Conservation (phyloP, 2,888 invertebrate species). For the Macrosoma leucophasiata region DNA sequence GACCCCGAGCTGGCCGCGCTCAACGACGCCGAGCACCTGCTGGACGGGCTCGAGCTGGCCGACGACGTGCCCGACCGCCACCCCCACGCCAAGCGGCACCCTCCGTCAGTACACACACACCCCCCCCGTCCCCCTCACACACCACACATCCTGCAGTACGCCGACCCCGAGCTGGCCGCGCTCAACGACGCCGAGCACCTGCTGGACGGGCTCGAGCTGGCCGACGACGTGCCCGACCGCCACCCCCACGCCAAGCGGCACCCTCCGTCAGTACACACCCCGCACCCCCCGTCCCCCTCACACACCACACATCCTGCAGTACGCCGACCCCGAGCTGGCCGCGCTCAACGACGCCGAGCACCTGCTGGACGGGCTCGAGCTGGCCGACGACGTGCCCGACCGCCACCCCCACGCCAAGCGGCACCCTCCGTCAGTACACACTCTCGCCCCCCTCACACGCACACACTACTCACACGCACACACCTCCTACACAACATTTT, state of each 20-base stretch:
- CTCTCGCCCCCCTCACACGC: neutral
- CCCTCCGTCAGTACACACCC: conserved; percentile 24
- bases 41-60: conserved; percentile 89
- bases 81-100: conserved; percentile 55
- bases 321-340: conserved; percentile 95
- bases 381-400: conserved; percentile 85
- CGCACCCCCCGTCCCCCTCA: too few species aligned
- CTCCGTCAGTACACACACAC: conserved; percentile 19
- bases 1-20: conserved; percentile 93
- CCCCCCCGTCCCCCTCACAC: too few species aligned
- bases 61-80: conserved; percentile 84
- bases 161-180: conserved; percentile 66
- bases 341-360: conserved; percentile 87
- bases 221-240: conserved; percentile 83
- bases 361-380: conserved; percentile 89
- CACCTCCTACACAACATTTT: neutral
- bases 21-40: conserved; percentile 87
- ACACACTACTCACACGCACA: conserved; percentile 3
- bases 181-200: conserved; percentile 89
- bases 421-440: conserved; percentile 46
- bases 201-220: conserved; percentile 88
- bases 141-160: neutral
- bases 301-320: conserved; percentile 95
- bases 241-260: conserved; percentile 71
- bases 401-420: conserved; percentile 75